Evolutionary conservation across 2,888 invertebrate genomes (phyloP).

Genomic region (Orthosia gothica): DNA sequence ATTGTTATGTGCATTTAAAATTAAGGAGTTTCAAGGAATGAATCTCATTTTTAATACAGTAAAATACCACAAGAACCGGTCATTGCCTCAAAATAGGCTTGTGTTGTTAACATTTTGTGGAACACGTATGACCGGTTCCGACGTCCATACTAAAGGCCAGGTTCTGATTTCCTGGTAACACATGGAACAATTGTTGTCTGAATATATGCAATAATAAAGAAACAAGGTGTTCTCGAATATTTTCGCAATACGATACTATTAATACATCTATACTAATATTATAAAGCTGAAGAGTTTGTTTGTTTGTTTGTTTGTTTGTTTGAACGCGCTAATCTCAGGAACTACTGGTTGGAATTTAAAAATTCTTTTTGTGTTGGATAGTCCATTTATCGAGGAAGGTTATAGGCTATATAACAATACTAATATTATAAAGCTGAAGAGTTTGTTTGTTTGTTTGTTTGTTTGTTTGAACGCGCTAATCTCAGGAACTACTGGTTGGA

Average conservation of each 20-base stretch:
- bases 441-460: too few relatives aligned
- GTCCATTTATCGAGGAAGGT: too few relatives aligned
- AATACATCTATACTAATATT: too few relatives aligned
- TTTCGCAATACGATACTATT: neutral
- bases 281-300: too few relatives aligned
- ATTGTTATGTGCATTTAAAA: constrained; percentile 11
- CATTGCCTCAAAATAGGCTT: constrained; percentile 1
- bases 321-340: too few relatives aligned
- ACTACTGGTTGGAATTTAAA: too few relatives aligned
- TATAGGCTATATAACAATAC: too few relatives aligned
- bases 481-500: too few relatives aligned
- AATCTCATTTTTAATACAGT: neutral
- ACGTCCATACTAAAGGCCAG: neutral
- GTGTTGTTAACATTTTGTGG: neutral
- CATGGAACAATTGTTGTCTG: neutral
- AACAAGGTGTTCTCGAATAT: neutral
- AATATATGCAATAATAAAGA: neutral
- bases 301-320: too few relatives aligned
- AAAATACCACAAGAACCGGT: neutral
- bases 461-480: too few relatives aligned
- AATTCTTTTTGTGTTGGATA: too few relatives aligned
- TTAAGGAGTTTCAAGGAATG: neutral
- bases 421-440: too few relatives aligned
- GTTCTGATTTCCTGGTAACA: constrained; percentile 11
- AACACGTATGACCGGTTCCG: constrained; percentile 8